Percentiles rank a stretch among this genome's conserved stretches.
Evolutionary conservation across 2,113 vertebrate genomes (phyloP).

Genomic region (Sinocyclocheilus rhinocerous): DNA sequence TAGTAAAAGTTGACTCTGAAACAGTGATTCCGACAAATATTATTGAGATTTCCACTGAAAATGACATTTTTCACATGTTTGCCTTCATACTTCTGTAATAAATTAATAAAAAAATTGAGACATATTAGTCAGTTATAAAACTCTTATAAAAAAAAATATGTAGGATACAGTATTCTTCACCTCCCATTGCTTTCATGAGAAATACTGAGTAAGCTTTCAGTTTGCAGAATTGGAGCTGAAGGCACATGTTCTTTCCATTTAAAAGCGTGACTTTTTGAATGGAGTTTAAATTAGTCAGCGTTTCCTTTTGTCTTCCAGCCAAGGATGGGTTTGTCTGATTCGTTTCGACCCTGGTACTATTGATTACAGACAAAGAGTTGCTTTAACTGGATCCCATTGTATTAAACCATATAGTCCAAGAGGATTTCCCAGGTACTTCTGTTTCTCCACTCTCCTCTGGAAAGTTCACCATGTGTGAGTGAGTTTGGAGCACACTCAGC

Average conservation of each 20-base stretch:
- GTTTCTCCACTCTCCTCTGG: constrained; percentile 27
- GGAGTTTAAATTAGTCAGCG: not conserved
- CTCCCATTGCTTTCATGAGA: not conserved
- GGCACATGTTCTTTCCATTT: constrained; percentile 14
- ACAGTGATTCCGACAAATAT: too few relatives aligned
- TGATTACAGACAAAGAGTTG: constrained; percentile 6
- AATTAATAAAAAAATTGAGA: not conserved
- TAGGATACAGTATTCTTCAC: not conserved
- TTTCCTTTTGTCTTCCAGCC: not conserved
- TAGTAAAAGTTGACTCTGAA: not conserved
- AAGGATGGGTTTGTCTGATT: constrained; percentile 21
- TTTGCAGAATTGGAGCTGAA: not conserved
- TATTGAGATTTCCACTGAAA: not conserved
- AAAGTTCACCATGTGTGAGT: constrained; percentile 24
- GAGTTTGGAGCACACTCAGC: constrained; percentile 55
- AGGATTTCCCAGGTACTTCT: not conserved
- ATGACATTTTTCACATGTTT: not conserved
- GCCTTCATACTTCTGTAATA: not conserved
- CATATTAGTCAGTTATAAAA: not conserved
- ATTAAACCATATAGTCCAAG: not conserved
- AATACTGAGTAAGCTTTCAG: too few relatives aligned
- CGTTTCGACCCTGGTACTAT: not conserved
- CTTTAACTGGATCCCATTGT: not conserved
- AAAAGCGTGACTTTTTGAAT: not conserved
- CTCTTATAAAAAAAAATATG: not conserved